Base-by-base conservation (phyloP, 1,140 invertebrate genomes). In the Pachyrhynchus sulphureomaculatus region DNA sequence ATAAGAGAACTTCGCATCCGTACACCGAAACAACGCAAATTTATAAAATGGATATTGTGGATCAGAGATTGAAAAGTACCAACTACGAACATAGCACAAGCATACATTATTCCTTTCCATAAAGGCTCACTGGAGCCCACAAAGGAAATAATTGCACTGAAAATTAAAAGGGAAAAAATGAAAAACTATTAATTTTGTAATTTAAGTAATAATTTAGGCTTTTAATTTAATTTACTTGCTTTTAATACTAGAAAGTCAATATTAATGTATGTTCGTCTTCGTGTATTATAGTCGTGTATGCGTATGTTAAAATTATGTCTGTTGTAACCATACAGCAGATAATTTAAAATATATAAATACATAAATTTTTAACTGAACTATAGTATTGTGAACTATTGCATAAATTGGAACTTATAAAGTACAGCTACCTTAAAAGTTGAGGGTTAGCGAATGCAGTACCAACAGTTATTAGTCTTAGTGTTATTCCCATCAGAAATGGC, bases 11-110 rank as follows among this genome's bases (percentile, higher is more conserved):
- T 96, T 57, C 95, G 80, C 60, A 98, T 88, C 39, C 91, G 84
- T 79, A 98, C 85, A 5, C 94, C 95, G 24, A 96, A 88, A 26
- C 94, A 78, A 69, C 91, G 92, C 90, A 96, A 95, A 23, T 88
- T 82, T 70, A 92, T 87, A 75, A 95, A 95, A 77, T 96, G 96
- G 64, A 94, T 92, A 0, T 90, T 86, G n/a, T 96, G 76, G 4
- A 98, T 78, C 42, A 98, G 73, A 0, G 95, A 97, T 79, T 97
- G 93, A 12, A 91, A 70, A 0, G 87, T 80, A 0, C 94, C 90
- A 20, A 88, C 85, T 0, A 88, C 57, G 56, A 98, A 86, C 63
- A 99, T 74, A 1, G 85, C 62, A 2, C 83, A 72, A 0, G 92
- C 87, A 77, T 93, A 96, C 1, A 94, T 72, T 65, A 89, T 90